These are phyloP conservation scores for Ophion ellenae DNA, from an alignment of 2,888 invertebrate genomes.

Conservation along the genomic window DNA sequence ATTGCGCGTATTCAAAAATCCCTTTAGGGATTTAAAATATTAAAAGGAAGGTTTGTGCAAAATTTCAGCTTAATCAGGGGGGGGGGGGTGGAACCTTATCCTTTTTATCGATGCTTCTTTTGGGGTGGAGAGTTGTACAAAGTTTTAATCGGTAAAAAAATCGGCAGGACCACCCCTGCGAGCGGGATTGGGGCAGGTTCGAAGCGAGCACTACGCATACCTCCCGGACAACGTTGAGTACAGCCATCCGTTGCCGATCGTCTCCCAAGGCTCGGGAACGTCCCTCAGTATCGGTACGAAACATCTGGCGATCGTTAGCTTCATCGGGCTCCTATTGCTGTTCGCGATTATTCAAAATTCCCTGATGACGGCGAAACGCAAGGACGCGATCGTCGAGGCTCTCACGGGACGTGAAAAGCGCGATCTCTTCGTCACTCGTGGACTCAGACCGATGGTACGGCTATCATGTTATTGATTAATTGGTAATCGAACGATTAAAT, in stretches of 20 bases:
- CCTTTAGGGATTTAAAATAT: no score
- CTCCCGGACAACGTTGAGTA: slow-evolving; percentile 70
- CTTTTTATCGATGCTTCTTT: no score
- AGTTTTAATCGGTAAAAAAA: neutral
- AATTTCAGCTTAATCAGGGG: no score
- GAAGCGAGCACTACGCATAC: slow-evolving; percentile 73
- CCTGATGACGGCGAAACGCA: slow-evolving; percentile 76
- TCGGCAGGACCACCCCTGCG: slow-evolving; percentile 39
- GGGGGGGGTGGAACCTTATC: no score
- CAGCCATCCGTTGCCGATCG: slow-evolving; percentile 67
- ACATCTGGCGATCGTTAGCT: slow-evolving; percentile 80
- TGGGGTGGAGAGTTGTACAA: no score
- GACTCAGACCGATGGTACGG: slow-evolving; percentile 73
- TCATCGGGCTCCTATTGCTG: slow-evolving; percentile 80
- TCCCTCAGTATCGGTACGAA: slow-evolving; percentile 76
- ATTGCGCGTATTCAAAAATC: no score
- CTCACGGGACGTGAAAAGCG: slow-evolving; percentile 77
- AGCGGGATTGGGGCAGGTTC: slow-evolving; percentile 66
- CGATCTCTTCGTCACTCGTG: slow-evolving; percentile 71
- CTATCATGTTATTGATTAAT: slow-evolving; percentile 1
- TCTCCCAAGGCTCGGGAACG: slow-evolving; percentile 69
- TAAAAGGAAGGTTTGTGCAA: no score
- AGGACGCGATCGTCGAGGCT: slow-evolving; percentile 77
- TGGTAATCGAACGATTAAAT: neutral
- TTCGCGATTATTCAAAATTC: slow-evolving; percentile 82